Evolutionary conservation across 2,888 invertebrate species (phyloP).

Genomic region (Perizoma affinitatum): DNA sequence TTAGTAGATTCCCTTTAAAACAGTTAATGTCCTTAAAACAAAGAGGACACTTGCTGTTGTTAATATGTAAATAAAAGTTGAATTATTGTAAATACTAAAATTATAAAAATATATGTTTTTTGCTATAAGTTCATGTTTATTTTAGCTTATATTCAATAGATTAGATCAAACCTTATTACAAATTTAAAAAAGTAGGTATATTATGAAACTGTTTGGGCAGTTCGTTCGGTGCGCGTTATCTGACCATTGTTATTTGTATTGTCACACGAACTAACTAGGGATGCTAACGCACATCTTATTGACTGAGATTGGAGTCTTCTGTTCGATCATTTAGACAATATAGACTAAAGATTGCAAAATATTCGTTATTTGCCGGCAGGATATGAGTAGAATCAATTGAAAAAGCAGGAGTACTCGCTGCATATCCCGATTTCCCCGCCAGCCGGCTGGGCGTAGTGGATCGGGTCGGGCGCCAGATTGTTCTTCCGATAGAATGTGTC

Average conservation of each 20-base stretch:
- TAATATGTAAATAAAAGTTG: slow-evolving; percentile 84
- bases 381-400: slow-evolving; percentile 27
- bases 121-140: slow-evolving; percentile 66
- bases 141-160: slow-evolving; percentile 25
- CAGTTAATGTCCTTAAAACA: slow-evolving; percentile 72
- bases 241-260: too few relatives aligned
- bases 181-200: too few relatives aligned
- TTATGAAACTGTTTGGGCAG: too few relatives aligned
- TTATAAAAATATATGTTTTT: slow-evolving; percentile 82
- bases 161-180: background rate
- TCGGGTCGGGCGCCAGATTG: slow-evolving; percentile 82
- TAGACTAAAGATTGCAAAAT: background rate
- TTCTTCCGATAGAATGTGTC: slow-evolving; percentile 84
- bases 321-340: too few relatives aligned
- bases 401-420: slow-evolving; percentile 69
- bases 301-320: too few relatives aligned
- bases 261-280: too few relatives aligned
- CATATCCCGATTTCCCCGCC: slow-evolving; percentile 68
- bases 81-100: slow-evolving; percentile 83
- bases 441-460: slow-evolving; percentile 79
- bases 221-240: too few relatives aligned
- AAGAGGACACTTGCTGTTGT: slow-evolving; percentile 75
- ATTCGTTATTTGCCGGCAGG: background rate
- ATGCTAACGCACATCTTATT: too few relatives aligned
- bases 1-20: slow-evolving; percentile 65